Evolutionary conservation across 2,113 vertebrate species (phyloP), one percentile per base, ranked within the genome.

Genomic region (Pygoscelis antarcticus): DNA sequence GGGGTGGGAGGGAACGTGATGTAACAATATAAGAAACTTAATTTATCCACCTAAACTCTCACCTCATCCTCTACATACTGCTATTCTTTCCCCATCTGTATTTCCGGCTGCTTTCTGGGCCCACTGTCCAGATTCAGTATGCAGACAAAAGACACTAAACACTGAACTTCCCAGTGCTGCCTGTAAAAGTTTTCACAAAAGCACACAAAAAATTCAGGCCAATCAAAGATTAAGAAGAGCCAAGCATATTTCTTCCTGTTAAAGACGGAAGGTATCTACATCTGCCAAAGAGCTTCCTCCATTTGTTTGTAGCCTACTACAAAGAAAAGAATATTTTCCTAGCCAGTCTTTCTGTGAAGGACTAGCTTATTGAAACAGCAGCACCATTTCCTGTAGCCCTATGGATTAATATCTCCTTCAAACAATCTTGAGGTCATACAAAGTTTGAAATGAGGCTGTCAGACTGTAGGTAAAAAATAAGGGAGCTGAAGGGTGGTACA

Each of bases 201-300:
- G 19, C 58, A 88, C 68, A 40, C n/a, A 77, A 70, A 60, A 60
- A 92, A 70, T 52, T 86, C 75, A 75, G 51, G 51, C 38, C 83
- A 64, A 44, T 47, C 27, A 55, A 54, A 95, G 78, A 79, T 91
- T 81, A 89, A 93, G 79, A 85, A 46, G 8, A 90, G 14, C 42
- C 88, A 86, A 83, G 38, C 29, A 32, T 92, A 71, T 76, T 94
- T 96, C 71, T 85, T 90, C 80, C 64, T 83, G 47, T 83, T 92
- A 60, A 83, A 83, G 68, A 58, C 7, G 4, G 68, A 71, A 89
- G 60, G 27, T 86, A 90, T 93, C 92, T 86, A 22, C 46, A 66
- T 42, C 79, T 92, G 85, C 76, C 92, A 93, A 86, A 90, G 57
- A 32, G 20, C 58, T 96, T 96, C 85, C 88, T 95, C 69, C 38